Evolutionary conservation across 1,140 invertebrate species (phyloP).

Genomic region (Onthophagus taurus): DNA sequence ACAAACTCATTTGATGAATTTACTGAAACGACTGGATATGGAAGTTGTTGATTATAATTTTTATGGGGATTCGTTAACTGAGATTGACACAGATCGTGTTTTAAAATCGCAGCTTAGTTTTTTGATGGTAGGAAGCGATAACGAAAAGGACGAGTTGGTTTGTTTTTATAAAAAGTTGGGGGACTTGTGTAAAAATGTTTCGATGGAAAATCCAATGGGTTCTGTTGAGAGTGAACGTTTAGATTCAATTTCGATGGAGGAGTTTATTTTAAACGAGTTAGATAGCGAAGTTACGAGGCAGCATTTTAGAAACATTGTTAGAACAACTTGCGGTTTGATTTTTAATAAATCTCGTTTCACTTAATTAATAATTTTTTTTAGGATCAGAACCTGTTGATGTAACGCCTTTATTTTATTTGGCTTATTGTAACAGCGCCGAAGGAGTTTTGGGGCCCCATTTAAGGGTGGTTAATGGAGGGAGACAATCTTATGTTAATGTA

Average conservation of each 20-base stretch:
- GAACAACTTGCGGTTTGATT: constrained; percentile 10
- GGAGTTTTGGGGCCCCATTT: constrained; percentile 9
- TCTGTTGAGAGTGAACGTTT: constrained; percentile 1
- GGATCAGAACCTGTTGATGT: constrained; percentile 11
- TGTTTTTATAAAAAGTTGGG: too few species aligned
- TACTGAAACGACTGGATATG: constrained; percentile 9
- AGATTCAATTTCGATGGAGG: constrained; percentile 14
- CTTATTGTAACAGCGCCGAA: constrained; percentile 13
- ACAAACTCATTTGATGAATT: constrained; percentile 12
- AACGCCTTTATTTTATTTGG: constrained; percentile 12
- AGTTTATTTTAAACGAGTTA: constrained; percentile 11
- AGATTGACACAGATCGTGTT: too few species aligned
- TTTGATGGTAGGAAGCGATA: too few species aligned
- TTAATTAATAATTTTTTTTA: constrained; percentile 6
- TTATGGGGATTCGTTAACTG: too few species aligned
- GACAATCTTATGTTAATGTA: constrained; percentile 7
- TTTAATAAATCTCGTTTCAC: not conserved
- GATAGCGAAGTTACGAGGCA: not conserved
- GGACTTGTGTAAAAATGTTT: constrained; percentile 5
- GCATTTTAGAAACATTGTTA: constrained; percentile 2
- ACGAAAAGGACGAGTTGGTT: too few species aligned
- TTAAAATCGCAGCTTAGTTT: too few species aligned
- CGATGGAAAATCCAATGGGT: constrained; percentile 11
- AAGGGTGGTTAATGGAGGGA: not conserved
- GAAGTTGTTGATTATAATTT: too few species aligned